Percentiles rank a stretch among this genome's conserved stretches.
Conservation (phyloP, 1,140 invertebrate species). For the Sipha flava region DNA sequence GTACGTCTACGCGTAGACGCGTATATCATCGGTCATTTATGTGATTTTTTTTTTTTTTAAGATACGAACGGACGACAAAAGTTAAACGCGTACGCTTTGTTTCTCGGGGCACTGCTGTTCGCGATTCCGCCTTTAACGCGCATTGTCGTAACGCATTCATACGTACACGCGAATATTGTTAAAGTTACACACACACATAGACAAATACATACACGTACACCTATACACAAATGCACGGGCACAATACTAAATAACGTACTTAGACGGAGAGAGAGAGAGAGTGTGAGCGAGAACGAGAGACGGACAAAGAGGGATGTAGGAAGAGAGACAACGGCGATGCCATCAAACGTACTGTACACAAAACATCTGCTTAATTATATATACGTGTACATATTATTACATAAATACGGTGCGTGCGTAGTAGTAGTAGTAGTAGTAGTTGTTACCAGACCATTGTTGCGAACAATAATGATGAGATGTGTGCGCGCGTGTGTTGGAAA, state of each 20-base stretch:
- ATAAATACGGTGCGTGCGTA: too few species aligned
- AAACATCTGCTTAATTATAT: conserved; percentile 20
- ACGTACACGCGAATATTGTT: background rate
- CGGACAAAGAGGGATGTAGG: background rate
- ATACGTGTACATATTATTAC: background rate
- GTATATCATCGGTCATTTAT: too few species aligned
- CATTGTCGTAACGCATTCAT: background rate
- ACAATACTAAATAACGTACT: background rate
- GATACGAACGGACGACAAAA: background rate
- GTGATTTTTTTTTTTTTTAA: too few species aligned
- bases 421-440: too few species aligned
- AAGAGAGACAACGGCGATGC: background rate
- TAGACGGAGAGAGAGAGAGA: background rate
- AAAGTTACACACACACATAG: background rate
- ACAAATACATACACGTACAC: too few species aligned
- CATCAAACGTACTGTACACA: background rate
- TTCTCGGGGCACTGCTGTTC: too few species aligned
- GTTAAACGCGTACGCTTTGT: background rate
- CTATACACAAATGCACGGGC: too few species aligned
- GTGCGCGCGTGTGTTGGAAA: background rate
- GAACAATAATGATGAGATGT: background rate
- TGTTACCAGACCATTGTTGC: background rate
- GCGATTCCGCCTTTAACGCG: too few species aligned
- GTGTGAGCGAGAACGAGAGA: background rate
- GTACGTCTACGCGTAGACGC: too few species aligned